Percentiles rank a stretch among this genome's conserved stretches.
Conservation (phyloP, 2,888 invertebrate species). For the Thera obeliscata region DNA sequence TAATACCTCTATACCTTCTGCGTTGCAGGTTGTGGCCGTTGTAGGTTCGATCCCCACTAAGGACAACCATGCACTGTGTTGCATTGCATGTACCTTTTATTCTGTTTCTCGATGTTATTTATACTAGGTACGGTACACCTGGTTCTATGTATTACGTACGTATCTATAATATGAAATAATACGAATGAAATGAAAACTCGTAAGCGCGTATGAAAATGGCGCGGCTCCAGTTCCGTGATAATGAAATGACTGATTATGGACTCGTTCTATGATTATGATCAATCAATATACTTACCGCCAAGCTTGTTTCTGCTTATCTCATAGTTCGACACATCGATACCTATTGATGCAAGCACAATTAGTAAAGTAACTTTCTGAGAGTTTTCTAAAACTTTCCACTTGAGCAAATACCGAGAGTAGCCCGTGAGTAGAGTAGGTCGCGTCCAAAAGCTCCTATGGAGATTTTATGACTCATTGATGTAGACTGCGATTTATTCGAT, state of each 20-base stretch:
- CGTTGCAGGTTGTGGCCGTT: too few relatives aligned
- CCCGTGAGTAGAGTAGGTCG: background rate
- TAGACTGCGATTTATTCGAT: too few relatives aligned
- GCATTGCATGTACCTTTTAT: too few relatives aligned
- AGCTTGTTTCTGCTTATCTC: slow-evolving; percentile 71
- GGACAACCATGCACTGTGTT: too few relatives aligned
- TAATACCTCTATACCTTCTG: too few relatives aligned
- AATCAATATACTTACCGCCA: slow-evolving; percentile 48
- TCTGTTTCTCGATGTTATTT: too few relatives aligned
- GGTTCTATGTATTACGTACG: too few relatives aligned
- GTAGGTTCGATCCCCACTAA: too few relatives aligned
- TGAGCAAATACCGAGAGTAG: background rate
- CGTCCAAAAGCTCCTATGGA: background rate
- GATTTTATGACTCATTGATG: background rate
- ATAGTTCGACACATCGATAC: slow-evolving; percentile 69
- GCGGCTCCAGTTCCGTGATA: too few relatives aligned
- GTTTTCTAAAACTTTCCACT: slow-evolving; percentile 1
- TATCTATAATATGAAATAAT: background rate
- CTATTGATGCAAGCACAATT: slow-evolving; percentile 47
- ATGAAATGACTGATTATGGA: too few relatives aligned
- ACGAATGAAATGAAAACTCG: background rate
- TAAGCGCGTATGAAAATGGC: slow-evolving; percentile 12
- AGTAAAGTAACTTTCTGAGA: background rate
- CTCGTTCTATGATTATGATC: slow-evolving; percentile 4
- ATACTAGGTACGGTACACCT: too few relatives aligned